Evolutionary conservation across 1,140 invertebrate species (phyloP), one percentile per base, ranked within the genome.

Genomic region (Oncopeltus fasciatus): DNA sequence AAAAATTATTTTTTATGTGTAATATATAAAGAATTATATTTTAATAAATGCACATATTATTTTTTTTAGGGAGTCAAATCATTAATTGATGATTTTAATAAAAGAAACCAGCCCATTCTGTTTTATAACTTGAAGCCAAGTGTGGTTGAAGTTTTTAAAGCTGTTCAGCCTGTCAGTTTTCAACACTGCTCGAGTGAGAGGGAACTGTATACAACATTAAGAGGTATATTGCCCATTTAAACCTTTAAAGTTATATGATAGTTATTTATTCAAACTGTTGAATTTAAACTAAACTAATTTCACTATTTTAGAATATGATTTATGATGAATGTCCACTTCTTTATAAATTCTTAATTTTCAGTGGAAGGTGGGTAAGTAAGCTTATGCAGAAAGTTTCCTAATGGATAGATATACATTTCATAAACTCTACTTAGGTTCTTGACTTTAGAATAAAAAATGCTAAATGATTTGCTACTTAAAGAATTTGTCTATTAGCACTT

Each of bases 61-160:
- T 58, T 63, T 59, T 71, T 75, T 57, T 68, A 86, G 83, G 85
- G 84, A 26, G 80, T 88, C 2, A 87, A 87, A 68, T 79, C 78
- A 27, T 75, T 88, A 31, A 85, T 86, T 62, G 83, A 86, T 63
- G 85, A 87, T 72, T 87, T 87, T 72, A 75, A 81, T 21, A 77
- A 76, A 51, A 77, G 84, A 63, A 82, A 82, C n/a, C 86, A 88
- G 70, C 80, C 81, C 5, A 74, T 88, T 26, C 78, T 88, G 43
- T 87, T 88, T 71, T 83, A 83, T 71, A 85, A 87, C 68, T 74
- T 87, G 65, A 87, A 86, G 72, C 83, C 83, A 20, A 84, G 82
- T 58, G 79, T 87, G 12, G 76, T 81, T 38, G 75, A 76, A 38
- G 83, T 85, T 66, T 84, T 87, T 72, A 78, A 80, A 72, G 84